Percentiles rank a stretch among this genome's conserved stretches.
Evolutionary conservation across 2,888 invertebrate genomes (phyloP).

Genomic region (Lysandra coridon): DNA sequence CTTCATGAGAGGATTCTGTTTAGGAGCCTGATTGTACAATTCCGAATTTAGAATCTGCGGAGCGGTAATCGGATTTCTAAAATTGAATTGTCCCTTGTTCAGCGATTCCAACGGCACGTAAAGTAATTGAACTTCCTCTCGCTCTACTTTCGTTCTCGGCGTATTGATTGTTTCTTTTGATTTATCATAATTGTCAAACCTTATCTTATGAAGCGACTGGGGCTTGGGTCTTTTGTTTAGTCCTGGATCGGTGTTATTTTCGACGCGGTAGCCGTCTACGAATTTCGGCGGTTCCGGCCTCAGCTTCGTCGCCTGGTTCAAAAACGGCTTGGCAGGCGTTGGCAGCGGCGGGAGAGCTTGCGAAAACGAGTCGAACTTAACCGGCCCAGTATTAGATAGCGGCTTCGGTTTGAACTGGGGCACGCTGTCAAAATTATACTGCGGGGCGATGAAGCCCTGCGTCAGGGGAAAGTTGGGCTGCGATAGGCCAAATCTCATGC

Average conservation of each 20-base stretch:
- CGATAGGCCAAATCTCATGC: conserved; percentile 65
- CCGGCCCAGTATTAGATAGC: conserved; percentile 49
- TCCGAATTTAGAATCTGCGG: conserved; percentile 59
- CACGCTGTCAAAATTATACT: conserved; percentile 59
- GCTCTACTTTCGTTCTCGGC: conserved; percentile 61
- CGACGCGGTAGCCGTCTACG: conserved; percentile 69
- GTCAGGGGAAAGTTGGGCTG: conserved; percentile 67
- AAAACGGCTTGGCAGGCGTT: conserved; percentile 57
- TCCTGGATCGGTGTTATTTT: conserved; percentile 54
- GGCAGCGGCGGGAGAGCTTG: conserved; percentile 47
- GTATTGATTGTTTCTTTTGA: conserved; percentile 51
- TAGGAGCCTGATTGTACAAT: conserved; percentile 56
- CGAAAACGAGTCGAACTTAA: conserved; percentile 58
- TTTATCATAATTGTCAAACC: conserved; percentile 61
- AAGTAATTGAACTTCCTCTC: conserved; percentile 87
- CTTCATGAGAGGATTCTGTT: conserved; percentile 51
- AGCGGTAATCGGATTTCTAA: conserved; percentile 55
- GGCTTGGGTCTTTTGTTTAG: conserved; percentile 54
- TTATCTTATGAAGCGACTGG: conserved; percentile 66
- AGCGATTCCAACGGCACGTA: conserved; percentile 91
- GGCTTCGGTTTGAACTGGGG: conserved; percentile 55
- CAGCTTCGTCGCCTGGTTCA: conserved; percentile 49
- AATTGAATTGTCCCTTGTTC: conserved; percentile 73
- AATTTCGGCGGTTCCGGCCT: conserved; percentile 62
- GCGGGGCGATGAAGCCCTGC: conserved; percentile 67